Evolutionary conservation across 1,140 invertebrate genomes (phyloP).

Genomic region (Apocrypta bakeri): DNA sequence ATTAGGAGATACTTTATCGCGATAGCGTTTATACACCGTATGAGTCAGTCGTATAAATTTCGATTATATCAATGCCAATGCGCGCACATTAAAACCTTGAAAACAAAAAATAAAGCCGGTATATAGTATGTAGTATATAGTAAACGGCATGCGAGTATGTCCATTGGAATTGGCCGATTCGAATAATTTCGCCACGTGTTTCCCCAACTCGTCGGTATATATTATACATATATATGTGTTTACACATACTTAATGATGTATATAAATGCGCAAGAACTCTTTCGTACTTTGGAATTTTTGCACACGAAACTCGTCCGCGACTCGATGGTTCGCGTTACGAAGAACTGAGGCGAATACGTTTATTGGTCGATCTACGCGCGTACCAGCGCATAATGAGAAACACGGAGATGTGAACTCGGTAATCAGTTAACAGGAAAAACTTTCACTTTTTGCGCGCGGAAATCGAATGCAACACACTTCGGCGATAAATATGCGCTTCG

Average conservation of each 20-base stretch:
- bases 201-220: too few relatives aligned
- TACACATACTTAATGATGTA: too few relatives aligned
- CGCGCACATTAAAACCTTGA: too few relatives aligned
- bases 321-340: too few relatives aligned
- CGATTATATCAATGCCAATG: too few relatives aligned
- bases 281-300: not conserved
- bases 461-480: not conserved
- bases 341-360: not conserved
- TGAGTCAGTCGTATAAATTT: not conserved
- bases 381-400: not conserved
- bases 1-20: not conserved
- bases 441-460: not conserved
- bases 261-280: too few relatives aligned
- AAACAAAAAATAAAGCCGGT: too few relatives aligned
- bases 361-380: not conserved
- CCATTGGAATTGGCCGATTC: not conserved
- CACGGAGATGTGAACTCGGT: not conserved
- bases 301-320: not conserved
- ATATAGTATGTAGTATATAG: too few relatives aligned
- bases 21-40: not conserved
- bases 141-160: not conserved
- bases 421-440: slow-evolving; percentile 2
- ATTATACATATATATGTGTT: too few relatives aligned
- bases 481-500: not conserved
- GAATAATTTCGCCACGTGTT: too few relatives aligned